Conservation (phyloP, 1,140 invertebrate genomes). For the Hyles euphorbiae region DNA sequence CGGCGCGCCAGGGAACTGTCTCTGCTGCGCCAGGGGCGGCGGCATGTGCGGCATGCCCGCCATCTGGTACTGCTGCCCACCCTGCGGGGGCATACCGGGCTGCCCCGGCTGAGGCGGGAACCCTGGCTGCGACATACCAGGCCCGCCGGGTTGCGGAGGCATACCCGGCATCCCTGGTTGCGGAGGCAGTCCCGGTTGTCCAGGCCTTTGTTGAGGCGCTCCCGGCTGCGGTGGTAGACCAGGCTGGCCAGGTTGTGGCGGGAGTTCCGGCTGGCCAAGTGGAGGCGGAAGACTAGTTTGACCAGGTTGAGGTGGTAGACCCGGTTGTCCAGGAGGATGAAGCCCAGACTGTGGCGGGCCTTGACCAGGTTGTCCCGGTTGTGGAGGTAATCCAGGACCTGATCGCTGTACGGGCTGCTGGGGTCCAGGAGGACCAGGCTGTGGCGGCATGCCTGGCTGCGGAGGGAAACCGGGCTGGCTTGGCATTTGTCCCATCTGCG, state of each 20-base stretch:
- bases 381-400: slow-evolving; percentile 18
- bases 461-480: slow-evolving; percentile 15
- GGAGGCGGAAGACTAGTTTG: slow-evolving; percentile 21
- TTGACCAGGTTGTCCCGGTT: slow-evolving; percentile 25
- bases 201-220: slow-evolving; percentile 8
- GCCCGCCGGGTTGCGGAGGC: slow-evolving; percentile 27
- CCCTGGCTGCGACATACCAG: slow-evolving; percentile 30
- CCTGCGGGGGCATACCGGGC: slow-evolving; percentile 16
- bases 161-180: slow-evolving; percentile 29
- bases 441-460: slow-evolving; percentile 26
- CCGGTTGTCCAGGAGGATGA: slow-evolving; percentile 10
- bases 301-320: slow-evolving; percentile 22
- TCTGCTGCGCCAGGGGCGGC: slow-evolving; percentile 45
- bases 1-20: slow-evolving; percentile 28
- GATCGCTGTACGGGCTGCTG: slow-evolving; percentile 6
- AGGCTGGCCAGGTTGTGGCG: slow-evolving; percentile 16
- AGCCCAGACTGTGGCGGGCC: slow-evolving; percentile 16
- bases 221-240: slow-evolving; percentile 16
- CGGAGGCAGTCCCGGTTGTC: slow-evolving; percentile 22
- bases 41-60: slow-evolving; percentile 54
- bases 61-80: slow-evolving; percentile 34
- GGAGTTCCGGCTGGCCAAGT: slow-evolving; percentile 15
- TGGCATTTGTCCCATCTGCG: slow-evolving; percentile 14
- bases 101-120: slow-evolving; percentile 34
- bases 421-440: slow-evolving; percentile 32